phyloP scores from a whole-genome alignment of 2,797 vertebrate genomes.

The Rhyacichthys aspro region DNA sequence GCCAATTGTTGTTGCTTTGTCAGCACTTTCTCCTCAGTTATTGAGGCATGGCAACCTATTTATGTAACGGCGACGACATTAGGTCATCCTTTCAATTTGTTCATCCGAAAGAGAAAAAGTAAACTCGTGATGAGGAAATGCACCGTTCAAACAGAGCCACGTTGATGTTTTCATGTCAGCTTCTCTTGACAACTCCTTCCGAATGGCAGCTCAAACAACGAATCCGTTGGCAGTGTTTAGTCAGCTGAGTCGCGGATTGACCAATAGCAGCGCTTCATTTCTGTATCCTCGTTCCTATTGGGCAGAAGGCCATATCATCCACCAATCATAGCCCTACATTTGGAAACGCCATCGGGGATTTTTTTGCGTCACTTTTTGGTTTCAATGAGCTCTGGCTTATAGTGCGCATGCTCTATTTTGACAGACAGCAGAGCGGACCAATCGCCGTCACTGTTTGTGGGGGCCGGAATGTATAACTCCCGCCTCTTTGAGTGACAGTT shows the following conservation, averaged over 20 bases:
- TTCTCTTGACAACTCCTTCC: slow-evolving; percentile 53
- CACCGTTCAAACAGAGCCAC: slow-evolving; percentile 66
- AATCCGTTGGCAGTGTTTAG: slow-evolving; percentile 8
- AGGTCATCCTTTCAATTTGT: slow-evolving; percentile 24
- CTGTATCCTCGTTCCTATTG: slow-evolving; percentile 25
- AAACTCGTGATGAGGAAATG: slow-evolving; percentile 70
- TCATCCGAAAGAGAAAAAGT: neutral
- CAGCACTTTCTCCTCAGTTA: neutral
- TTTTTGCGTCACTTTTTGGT: slow-evolving; percentile 57
- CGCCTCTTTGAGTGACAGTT: slow-evolving; percentile 45
- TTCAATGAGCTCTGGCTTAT: neutral
- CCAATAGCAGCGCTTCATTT: slow-evolving; percentile 47
- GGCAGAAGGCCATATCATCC: slow-evolving; percentile 9
- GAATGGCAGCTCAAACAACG: slow-evolving; percentile 56
- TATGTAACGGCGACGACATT: neutral
- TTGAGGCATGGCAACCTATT: neutral
- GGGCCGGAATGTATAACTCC: slow-evolving; percentile 29
- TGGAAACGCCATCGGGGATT: slow-evolving; percentile 47
- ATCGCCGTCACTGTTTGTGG: slow-evolving; percentile 60
- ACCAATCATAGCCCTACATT: slow-evolving; percentile 48
- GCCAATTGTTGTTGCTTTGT: too few species aligned
- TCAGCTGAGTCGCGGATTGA: slow-evolving; percentile 7
- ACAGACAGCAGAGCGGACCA: slow-evolving; percentile 51
- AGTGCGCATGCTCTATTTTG: slow-evolving; percentile 52
- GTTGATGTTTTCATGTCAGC: slow-evolving; percentile 75